phyloP scores from a whole-genome alignment of 2,113 vertebrate genomes.

The Cathartes aura region DNA sequence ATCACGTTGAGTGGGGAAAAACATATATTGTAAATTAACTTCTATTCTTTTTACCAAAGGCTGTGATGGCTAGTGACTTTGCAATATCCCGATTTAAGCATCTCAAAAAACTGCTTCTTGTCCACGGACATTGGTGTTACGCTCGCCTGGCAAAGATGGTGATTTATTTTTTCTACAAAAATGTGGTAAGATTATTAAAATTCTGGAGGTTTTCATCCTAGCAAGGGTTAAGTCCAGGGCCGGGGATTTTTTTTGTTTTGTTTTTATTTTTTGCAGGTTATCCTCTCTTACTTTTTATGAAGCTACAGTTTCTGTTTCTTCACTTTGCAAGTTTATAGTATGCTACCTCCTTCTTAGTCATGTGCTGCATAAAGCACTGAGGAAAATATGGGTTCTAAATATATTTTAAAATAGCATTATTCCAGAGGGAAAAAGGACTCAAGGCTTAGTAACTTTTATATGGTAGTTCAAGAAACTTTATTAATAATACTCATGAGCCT shows the following conservation, averaged over 20 bases:
- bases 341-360: neutral
- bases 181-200: slow-evolving; percentile 82
- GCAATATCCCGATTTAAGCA: slow-evolving; percentile 91
- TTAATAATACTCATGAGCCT: neutral
- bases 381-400: neutral
- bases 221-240: neutral
- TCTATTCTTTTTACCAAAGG: slow-evolving; percentile 69
- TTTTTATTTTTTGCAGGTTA: neutral
- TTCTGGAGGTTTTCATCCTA: neutral
- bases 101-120: slow-evolving; percentile 91
- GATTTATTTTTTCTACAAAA: slow-evolving; percentile 97
- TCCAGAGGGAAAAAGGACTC: neutral
- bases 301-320: neutral
- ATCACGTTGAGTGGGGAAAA: neutral
- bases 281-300: neutral
- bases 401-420: neutral
- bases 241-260: accelerated
- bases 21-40: neutral
- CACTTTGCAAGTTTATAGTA: neutral
- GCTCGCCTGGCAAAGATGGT: slow-evolving; percentile 91
- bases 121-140: slow-evolving; percentile 95
- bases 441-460: neutral
- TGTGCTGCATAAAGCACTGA: neutral
- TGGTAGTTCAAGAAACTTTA: slow-evolving; percentile 16
- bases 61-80: slow-evolving; percentile 96